These are phyloP conservation scores for Leontopithecus rosalia DNA, from an alignment of 2,797 vertebrate species.

Conservation along the genomic window DNA sequence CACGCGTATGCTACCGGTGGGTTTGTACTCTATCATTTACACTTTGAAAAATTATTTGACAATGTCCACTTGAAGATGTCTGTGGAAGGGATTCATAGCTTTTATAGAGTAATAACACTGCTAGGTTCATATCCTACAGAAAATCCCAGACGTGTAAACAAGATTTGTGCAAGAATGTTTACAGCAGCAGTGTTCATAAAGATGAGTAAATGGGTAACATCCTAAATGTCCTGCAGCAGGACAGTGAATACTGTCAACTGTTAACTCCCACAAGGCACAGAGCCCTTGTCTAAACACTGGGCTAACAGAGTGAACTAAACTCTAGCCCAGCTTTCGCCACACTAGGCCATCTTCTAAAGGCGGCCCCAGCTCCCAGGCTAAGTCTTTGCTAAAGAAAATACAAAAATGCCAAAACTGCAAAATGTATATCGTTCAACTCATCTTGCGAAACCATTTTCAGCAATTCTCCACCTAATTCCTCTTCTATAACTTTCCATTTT, in stretches of 20 bases:
- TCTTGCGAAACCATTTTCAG: background rate
- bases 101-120: background rate
- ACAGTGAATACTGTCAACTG: background rate
- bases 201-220: background rate
- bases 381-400: background rate
- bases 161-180: background rate
- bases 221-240: background rate
- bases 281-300: background rate
- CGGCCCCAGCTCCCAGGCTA: background rate
- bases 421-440: background rate
- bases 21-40: background rate
- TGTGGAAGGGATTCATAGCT: background rate
- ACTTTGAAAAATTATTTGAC: background rate
- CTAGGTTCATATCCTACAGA: background rate
- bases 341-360: background rate
- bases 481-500: background rate
- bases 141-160: background rate
- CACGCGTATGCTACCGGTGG: background rate
- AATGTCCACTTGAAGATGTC: background rate
- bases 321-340: background rate
- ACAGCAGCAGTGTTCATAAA: background rate
- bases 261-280: background rate
- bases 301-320: background rate
- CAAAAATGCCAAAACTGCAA: background rate
- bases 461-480: background rate